A percentile compares a stretch with the other conserved stretches of the same genome.
Evolutionary conservation across 2,888 invertebrate genomes (phyloP).

Genomic region (Conchocele bisecta): DNA sequence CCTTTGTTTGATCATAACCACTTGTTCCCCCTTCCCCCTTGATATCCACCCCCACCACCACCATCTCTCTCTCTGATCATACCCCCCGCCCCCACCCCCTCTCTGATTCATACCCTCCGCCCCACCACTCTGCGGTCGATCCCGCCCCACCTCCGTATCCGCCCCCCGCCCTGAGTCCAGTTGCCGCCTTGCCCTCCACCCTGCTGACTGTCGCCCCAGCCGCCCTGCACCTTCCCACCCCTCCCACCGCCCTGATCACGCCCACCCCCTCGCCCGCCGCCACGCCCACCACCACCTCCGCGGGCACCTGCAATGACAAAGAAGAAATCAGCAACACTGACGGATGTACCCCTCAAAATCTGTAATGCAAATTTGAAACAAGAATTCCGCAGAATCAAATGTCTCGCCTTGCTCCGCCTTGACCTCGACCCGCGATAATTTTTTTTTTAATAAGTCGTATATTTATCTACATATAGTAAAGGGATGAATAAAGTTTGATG

Average conservation of each 20-base stretch:
- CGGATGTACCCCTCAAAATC: too few species aligned
- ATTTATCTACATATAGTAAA: too few species aligned
- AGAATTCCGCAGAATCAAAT: too few species aligned
- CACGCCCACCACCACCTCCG: conserved; percentile 57
- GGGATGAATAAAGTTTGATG: too few species aligned
- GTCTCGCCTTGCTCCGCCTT: too few species aligned
- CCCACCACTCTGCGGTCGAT: conserved; percentile 57
- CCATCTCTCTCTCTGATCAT: conserved; percentile 58
- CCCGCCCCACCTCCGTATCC: conserved; percentile 64
- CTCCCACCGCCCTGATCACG: conserved; percentile 56
- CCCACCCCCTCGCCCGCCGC: conserved; percentile 71
- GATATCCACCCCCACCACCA: conserved; percentile 37
- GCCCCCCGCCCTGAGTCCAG: conserved; percentile 76
- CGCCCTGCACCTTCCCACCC: conserved; percentile 74
- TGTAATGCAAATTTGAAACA: too few species aligned
- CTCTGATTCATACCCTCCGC: conserved; percentile 69
- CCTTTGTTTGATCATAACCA: conserved; percentile 37
- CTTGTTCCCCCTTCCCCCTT: conserved; percentile 24
- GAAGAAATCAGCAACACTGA: too few species aligned
- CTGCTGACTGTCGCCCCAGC: conserved; percentile 72
- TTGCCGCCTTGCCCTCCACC: conserved; percentile 69
- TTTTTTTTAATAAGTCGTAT: too few species aligned
- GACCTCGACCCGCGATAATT: background rate
- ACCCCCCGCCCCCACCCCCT: conserved; percentile 66
- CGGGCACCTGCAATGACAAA: conserved; percentile 74